Evolutionary conservation across 2,113 vertebrate genomes (phyloP).

Genomic region (Camelus dromedarius): DNA sequence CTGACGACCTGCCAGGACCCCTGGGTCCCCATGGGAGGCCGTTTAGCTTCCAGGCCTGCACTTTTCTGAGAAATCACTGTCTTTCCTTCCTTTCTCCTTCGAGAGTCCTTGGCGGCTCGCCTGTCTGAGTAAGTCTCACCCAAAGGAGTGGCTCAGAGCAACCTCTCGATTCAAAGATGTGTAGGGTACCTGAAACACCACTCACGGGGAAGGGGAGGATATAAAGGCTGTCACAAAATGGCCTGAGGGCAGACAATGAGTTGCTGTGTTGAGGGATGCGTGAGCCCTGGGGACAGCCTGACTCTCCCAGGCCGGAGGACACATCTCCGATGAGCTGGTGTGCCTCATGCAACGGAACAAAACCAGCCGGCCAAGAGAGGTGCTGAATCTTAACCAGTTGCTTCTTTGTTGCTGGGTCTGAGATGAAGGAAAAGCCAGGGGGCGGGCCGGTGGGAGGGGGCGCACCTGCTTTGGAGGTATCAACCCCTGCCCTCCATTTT

Average conservation of each 20-base stretch:
- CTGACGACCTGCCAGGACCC: background rate
- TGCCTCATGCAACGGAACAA: background rate
- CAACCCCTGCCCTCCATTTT: no score
- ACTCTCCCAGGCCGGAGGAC: background rate
- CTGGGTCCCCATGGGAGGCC: background rate
- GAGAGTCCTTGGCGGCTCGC: background rate
- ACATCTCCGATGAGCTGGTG: background rate
- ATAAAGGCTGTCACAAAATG: background rate
- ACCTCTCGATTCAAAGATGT: background rate
- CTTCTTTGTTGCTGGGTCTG: background rate
- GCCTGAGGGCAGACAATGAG: background rate
- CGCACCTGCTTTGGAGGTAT: fast-evolving
- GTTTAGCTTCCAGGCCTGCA: background rate
- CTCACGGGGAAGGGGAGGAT: background rate
- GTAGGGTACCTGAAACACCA: background rate
- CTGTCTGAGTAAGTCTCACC: background rate
- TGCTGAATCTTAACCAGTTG: fast-evolving
- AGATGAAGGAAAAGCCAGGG: background rate
- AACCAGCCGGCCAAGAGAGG: background rate
- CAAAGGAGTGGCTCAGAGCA: background rate
- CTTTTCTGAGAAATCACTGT: background rate
- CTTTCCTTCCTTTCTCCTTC: background rate
- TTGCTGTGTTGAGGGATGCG: fast-evolving
- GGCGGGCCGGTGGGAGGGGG: fast-evolving
- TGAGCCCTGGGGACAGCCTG: background rate